Base-by-base conservation (phyloP, 1,140 invertebrate species). In the Euschistus heros region DNA sequence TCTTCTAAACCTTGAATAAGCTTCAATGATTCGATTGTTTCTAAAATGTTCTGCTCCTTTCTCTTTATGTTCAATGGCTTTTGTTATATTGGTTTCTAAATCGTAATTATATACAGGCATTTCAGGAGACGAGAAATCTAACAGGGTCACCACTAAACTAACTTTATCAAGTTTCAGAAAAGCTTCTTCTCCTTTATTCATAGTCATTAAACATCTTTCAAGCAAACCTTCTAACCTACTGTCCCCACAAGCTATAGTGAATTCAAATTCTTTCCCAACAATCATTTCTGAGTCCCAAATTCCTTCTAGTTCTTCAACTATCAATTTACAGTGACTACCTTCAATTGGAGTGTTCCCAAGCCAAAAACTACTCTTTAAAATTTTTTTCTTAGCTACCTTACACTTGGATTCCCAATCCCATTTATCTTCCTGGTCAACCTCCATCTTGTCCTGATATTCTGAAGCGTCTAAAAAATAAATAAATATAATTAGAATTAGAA, bases 1-100 rank as follows among this genome's bases (percentile, higher is more conserved):
- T 73, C 82, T 82, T 37, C 77, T 82, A 72, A 88, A 86, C 71
- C 76, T 76, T 22, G 74, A 69, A 70, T 82, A 83, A 5, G 81
- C 79, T 68, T 80, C 78, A 13, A 74, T 63, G 47, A 75, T 68
- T 64, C 75, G 71, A 26, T 68, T 68, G 0, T 57, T 57, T 57
- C 18, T 57, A 57, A 57, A 57, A 26, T 57, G 54, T 26, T 74
- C 66, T 0, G 77, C 74, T 3, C 79, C 81, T 64, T 61, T 66
- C 52, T 64, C 66, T 64, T 70, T 70, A 62, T 69, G 64, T 20
- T 60, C 33, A 37, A 30, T 33, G 26, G 59, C 27, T 22, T 18
- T 18, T 17, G 8, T 61, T 15, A 37, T 18, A 7, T 18, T 13
- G 10, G 27, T 18, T 22, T 42, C 59, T 61, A 37, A 15, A 18